Percentiles rank a stretch among this genome's conserved stretches.
Evolutionary conservation across 2,888 invertebrate species (phyloP).

Genomic region (Dichetophora obliterata): DNA sequence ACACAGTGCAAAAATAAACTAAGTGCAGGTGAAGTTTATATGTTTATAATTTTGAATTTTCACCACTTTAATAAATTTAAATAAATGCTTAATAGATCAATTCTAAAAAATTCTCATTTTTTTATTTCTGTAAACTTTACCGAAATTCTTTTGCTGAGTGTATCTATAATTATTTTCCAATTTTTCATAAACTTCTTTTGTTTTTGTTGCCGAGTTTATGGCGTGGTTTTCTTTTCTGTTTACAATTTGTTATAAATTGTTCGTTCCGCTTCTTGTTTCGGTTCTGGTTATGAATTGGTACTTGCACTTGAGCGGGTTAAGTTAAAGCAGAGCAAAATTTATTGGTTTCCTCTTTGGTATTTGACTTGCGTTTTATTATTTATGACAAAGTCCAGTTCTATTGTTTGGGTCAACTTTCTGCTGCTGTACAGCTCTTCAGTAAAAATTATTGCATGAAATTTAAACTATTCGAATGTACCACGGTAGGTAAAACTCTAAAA

Average conservation of each 20-base stretch:
- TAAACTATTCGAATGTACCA: neutral
- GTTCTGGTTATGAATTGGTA: neutral
- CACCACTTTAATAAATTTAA: no score
- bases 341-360: conserved; percentile 23
- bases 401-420: neutral
- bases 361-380: conserved; percentile 31
- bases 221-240: conserved; percentile 16
- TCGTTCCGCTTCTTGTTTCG: neutral
- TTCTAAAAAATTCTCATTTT: no score
- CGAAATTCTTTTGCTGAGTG: neutral
- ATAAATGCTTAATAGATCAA: no score
- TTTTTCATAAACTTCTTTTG: neutral
- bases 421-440: neutral
- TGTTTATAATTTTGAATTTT: no score
- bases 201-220: neutral
- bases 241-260: conserved; percentile 22
- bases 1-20: no score
- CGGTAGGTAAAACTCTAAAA: neutral
- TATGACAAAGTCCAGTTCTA: neutral
- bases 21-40: no score
- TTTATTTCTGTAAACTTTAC: no score
- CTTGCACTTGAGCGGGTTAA: neutral
- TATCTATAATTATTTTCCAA: neutral
- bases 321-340: conserved; percentile 23
- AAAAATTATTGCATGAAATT: neutral